A percentile compares a stretch with the other conserved stretches of the same genome.
Evolutionary conservation across 1,140 invertebrate species (phyloP).

Genomic region (Conopomorpha cramerella): DNA sequence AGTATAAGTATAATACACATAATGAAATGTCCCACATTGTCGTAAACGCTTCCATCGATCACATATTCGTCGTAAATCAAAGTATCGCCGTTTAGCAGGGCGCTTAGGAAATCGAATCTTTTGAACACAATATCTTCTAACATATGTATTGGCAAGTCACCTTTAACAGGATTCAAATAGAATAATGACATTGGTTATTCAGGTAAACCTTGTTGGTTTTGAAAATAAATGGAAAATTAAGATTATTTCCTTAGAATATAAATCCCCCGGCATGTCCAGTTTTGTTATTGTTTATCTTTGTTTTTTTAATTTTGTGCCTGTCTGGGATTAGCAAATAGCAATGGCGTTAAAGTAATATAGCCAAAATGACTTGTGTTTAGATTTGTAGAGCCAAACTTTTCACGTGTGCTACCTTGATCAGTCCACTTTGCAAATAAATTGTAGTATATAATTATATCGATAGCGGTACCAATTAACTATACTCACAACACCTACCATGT

Average conservation of each 20-base stretch:
- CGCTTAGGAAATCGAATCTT: slow-evolving; percentile 24
- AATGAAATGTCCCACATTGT: slow-evolving; percentile 63
- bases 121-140: slow-evolving; percentile 24
- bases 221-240: not conserved
- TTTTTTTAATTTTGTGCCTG: too few relatives aligned
- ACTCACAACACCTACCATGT: too few relatives aligned
- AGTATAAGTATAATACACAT: slow-evolving; percentile 49
- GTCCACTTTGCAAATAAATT: too few relatives aligned
- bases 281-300: too few relatives aligned
- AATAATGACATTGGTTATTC: slow-evolving; percentile 26
- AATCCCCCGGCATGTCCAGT: not conserved
- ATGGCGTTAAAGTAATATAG: too few relatives aligned
- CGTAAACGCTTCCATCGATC: slow-evolving; percentile 61
- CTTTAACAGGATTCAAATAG: slow-evolving; percentile 29
- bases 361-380: too few relatives aligned
- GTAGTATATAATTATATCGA: too few relatives aligned
- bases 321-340: too few relatives aligned
- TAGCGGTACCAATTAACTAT: too few relatives aligned
- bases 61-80: slow-evolving; percentile 52
- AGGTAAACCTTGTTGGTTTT: not conserved
- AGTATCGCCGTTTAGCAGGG: slow-evolving; percentile 25
- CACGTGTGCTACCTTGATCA: too few relatives aligned
- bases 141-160: slow-evolving; percentile 27
- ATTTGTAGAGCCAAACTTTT: too few relatives aligned
- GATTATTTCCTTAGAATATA: not conserved